Evolutionary conservation across 2,797 vertebrate genomes (phyloP).

Genomic region (Bufotes viridis): DNA sequence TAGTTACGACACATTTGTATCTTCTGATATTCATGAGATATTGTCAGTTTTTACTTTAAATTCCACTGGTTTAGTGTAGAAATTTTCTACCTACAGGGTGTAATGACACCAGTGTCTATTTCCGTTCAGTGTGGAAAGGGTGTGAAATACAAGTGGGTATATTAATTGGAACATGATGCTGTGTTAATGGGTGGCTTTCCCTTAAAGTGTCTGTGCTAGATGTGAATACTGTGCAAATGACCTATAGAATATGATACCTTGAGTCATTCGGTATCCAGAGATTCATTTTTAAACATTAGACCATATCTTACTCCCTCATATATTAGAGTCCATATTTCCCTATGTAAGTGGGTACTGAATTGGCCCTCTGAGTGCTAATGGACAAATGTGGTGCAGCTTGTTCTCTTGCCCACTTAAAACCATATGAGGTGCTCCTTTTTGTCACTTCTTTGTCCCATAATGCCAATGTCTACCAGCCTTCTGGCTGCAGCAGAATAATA

Average conservation of each 20-base stretch:
- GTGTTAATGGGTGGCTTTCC: slow-evolving; percentile 43
- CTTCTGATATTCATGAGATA: slow-evolving; percentile 48
- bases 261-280: not conserved
- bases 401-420: not conserved
- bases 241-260: not conserved
- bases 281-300: not conserved
- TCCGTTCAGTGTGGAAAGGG: slow-evolving; percentile 64
- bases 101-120: slow-evolving; percentile 66
- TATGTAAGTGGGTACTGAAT: not conserved
- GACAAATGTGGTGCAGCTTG: too few species aligned
- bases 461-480: not conserved
- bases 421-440: not conserved
- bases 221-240: not conserved
- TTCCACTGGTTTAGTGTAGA: slow-evolving; percentile 33
- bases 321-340: not conserved
- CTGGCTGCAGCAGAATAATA: not conserved
- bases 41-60: slow-evolving; percentile 54
- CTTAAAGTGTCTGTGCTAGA: not conserved
- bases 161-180: slow-evolving; percentile 35
- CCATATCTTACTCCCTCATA: not conserved
- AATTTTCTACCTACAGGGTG: slow-evolving; percentile 63
- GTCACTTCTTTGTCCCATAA: too few species aligned
- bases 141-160: slow-evolving; percentile 57
- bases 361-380: not conserved
- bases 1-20: slow-evolving; percentile 54